Conservation (phyloP, 2,888 invertebrate genomes). For the Cephus spinipes region DNA sequence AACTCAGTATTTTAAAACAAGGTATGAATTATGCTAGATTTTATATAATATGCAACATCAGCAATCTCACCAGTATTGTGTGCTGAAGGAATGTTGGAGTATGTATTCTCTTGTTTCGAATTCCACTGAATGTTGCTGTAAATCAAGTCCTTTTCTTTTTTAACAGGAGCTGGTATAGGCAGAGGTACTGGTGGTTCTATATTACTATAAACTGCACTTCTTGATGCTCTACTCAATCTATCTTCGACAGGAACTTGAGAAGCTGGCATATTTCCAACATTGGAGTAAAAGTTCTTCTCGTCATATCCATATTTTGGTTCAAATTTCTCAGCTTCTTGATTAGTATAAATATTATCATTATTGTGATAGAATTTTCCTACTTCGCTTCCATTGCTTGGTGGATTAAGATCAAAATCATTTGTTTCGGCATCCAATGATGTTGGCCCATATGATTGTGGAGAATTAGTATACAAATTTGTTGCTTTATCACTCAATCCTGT, state of each 20-base stretch:
- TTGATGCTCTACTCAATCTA: slow-evolving; percentile 44
- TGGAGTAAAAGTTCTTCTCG: slow-evolving; percentile 61
- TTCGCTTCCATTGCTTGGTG: slow-evolving; percentile 47
- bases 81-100: slow-evolving; percentile 70
- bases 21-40: neutral
- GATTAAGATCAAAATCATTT: slow-evolving; percentile 51
- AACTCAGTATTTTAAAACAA: neutral
- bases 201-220: slow-evolving; percentile 63
- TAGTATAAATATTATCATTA: slow-evolving; percentile 56
- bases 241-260: slow-evolving; percentile 55
- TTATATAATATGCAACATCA: neutral
- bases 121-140: slow-evolving; percentile 71
- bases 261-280: slow-evolving; percentile 56
- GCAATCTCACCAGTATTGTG: slow-evolving; percentile 47
- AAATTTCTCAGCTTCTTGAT: slow-evolving; percentile 54
- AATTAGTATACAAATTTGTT: slow-evolving; percentile 60
- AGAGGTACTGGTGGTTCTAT: slow-evolving; percentile 53
- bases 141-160: slow-evolving; percentile 67
- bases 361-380: slow-evolving; percentile 52
- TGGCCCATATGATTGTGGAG: slow-evolving; percentile 57
- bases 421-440: slow-evolving; percentile 47
- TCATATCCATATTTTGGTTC: slow-evolving; percentile 56
- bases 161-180: slow-evolving; percentile 54
- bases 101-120: slow-evolving; percentile 68
- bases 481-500: slow-evolving; percentile 56